Conservation (phyloP, 2,797 vertebrate genomes). For the Sebastes ruberrimus region DNA sequence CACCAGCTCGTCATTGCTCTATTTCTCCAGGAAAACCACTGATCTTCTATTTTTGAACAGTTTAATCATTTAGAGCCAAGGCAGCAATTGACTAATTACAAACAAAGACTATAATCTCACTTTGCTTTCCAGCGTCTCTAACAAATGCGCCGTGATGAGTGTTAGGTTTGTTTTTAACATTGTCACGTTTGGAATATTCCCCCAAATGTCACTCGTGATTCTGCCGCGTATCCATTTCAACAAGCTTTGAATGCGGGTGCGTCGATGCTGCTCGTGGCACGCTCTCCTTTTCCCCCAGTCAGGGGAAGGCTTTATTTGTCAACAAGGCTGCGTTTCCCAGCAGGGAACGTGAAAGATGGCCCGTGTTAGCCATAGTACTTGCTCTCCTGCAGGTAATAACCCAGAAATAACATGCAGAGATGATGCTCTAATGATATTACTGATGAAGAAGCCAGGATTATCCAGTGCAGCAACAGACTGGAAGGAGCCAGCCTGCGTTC, state of each 20-base stretch:
- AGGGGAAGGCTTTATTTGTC: constrained; percentile 72
- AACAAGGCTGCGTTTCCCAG: constrained; percentile 65
- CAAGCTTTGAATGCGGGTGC: constrained; percentile 40
- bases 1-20: constrained; percentile 65
- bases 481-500: constrained; percentile 67
- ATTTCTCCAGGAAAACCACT: constrained; percentile 66
- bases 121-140: constrained; percentile 44
- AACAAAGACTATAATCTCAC: constrained; percentile 72
- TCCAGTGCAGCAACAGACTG: constrained; percentile 73
- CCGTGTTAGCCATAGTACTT: constrained; percentile 62
- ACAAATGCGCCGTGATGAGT: constrained; percentile 48
- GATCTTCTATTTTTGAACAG: constrained; percentile 69
- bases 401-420: constrained; percentile 80
- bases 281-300: constrained; percentile 32
- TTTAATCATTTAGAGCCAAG: constrained; percentile 69
- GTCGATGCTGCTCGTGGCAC: constrained; percentile 25
- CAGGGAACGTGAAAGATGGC: constrained; percentile 72
- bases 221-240: constrained; percentile 44
- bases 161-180: constrained; percentile 51
- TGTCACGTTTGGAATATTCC: constrained; percentile 46
- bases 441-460: constrained; percentile 77
- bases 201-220: constrained; percentile 56
- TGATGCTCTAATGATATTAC: constrained; percentile 81
- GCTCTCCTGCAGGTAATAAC: constrained; percentile 80
- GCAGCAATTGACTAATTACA: constrained; percentile 69